Evolutionary conservation across 1,140 invertebrate species (phyloP), one percentile per base, ranked within the genome.

Genomic region (Temnothorax nylanderi): DNA sequence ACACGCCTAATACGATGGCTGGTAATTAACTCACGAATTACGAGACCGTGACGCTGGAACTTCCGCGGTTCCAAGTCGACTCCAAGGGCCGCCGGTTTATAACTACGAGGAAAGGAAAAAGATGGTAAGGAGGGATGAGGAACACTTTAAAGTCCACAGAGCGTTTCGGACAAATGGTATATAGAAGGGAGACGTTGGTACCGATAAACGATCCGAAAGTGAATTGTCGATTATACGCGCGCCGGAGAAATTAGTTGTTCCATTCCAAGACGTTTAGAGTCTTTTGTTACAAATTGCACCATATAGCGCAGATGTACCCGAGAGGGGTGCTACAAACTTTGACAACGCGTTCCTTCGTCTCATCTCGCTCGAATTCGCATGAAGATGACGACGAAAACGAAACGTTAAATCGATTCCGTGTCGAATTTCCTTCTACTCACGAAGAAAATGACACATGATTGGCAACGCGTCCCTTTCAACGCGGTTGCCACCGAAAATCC

Each of bases 1-100:
- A 62, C 60, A 62, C 26, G 82, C 47, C 85, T 71, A 74, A 87
- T 84, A 77, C 71, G 69, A 76, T 75, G 67, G 49, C 34, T 75
- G 86, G 86, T 85, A 87, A 87, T 87, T 87, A 87, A 87, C 86
- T 87, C 86, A 72, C 80, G 71, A 85, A 85, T 87, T 75, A 75
- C 69, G 77, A 56, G 86, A 87, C 41, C 49, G 64, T 72, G 65
- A 56, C 49, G 78, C 51, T 32, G 37, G 47, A 81, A 81, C 82
- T 56, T 87, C 62, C 77, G 32, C 49, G 58, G 67, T 71, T 67
- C 32, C 62, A 69, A 72, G 26, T 87, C 65, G 85, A 51, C 67
- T 65, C 60, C 3, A 64, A 65, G 78, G 47, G 51, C 21, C 51
- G n/a, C 76, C n/a, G 76, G 64, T 80, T 80, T 82, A 72, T 71